Base-by-base conservation (phyloP, 1,140 invertebrate species). In the Chionoecetes opilio region DNA sequence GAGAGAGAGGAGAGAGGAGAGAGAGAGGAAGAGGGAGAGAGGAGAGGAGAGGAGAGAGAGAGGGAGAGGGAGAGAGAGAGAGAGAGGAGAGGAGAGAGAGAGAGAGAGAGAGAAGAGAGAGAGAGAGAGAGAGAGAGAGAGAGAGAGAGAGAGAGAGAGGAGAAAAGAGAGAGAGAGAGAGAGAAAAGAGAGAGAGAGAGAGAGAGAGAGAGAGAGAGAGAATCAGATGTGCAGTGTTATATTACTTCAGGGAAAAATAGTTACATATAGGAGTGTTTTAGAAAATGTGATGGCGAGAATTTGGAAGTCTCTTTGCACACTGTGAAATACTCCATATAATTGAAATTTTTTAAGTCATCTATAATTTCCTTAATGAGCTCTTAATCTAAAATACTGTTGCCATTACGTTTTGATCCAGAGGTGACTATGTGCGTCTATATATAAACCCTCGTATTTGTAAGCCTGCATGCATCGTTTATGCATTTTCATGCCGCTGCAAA, bases 81-180 rank as follows among this genome's bases (percentile, higher is more conserved):
- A 86, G 84, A 86, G 84, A 86, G 84, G 32, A 31, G 32, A 31
- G 32, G 84, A 86, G 84, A 86, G 84, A 32, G 84, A 17, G 84
- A 86, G 84, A 86, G 17, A 17, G 84, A 86, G 17, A 86, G 84
- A 86, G 84, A 86, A 86, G 84, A 86, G 84, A 86, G 84, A 86
- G 84, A 86, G 84, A 86, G 84, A 86, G 84, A 86, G 84, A 86
- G 84, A 86, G 84, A 86, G 84, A 86, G 84, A 86, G 84, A 86
- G 84, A 86, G 84, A 86, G 84, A 86, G 84, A 86, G 84, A 86
- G 84, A 86, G 84, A 86, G 84, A 86, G 84, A 86, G 84, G 32
- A 31, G 32, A 31, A 86, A 31, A 86, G 84, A 86, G 84, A 86
- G 84, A 86, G 84, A 86, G 84, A 86, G 84, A 86, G 84, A 86